These are phyloP conservation scores for Phymatocera aterrima DNA, from an alignment of 2,888 invertebrate species.

Conservation along the genomic window DNA sequence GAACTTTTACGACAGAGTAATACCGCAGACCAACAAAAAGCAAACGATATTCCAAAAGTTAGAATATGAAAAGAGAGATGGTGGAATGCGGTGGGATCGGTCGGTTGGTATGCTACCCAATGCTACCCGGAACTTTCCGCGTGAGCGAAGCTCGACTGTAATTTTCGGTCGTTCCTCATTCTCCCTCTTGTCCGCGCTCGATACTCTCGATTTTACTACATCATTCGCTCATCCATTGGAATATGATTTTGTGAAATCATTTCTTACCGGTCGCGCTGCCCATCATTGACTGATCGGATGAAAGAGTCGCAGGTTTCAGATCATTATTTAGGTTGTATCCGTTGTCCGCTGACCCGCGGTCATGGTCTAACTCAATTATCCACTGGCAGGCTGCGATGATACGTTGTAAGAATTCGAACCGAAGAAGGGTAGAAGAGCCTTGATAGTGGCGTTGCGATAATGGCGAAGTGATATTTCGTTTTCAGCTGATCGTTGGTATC, in stretches of 20 bases:
- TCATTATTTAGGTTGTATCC: neutral
- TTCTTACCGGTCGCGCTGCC: neutral
- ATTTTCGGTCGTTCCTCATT: slow-evolving; percentile 54
- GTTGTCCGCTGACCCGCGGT: neutral
- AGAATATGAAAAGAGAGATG: slow-evolving; percentile 61
- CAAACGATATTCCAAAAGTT: slow-evolving; percentile 61
- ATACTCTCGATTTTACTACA: slow-evolving; percentile 41
- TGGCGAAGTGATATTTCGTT: slow-evolving; percentile 44
- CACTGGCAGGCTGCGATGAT: too few species aligned
- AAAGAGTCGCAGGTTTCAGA: neutral
- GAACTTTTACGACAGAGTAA: slow-evolving; percentile 51
- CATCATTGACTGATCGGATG: neutral
- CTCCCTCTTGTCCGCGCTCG: slow-evolving; percentile 51
- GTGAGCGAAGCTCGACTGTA: slow-evolving; percentile 55
- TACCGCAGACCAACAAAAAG: slow-evolving; percentile 53
- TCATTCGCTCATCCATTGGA: slow-evolving; percentile 11
- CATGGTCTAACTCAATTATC: too few species aligned
- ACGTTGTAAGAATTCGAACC: too few species aligned
- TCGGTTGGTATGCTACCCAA: slow-evolving; percentile 55
- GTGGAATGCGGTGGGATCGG: slow-evolving; percentile 57
- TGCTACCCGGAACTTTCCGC: slow-evolving; percentile 51
- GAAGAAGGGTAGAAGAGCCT: neutral
- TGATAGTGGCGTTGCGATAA: neutral
- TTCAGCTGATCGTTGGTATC: slow-evolving; percentile 79
- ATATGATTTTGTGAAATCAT: slow-evolving; percentile 23